These are phyloP conservation scores for Coptodon rendalli DNA, from an alignment of 2,113 vertebrate genomes.

Conservation along the genomic window DNA sequence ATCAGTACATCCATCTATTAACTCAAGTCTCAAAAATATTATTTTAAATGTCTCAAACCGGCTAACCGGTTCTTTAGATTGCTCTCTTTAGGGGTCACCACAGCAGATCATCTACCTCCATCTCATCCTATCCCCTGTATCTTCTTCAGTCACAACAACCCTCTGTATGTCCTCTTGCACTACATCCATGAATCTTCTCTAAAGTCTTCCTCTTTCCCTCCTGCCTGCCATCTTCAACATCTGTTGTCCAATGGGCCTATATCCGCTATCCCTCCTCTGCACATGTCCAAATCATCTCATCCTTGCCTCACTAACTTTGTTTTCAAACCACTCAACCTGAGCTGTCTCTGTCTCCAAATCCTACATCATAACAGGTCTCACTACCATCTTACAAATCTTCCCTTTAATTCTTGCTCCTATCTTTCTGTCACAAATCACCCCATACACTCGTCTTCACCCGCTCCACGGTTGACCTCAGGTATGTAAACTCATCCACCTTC, in stretches of 20 bases:
- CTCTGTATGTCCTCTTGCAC: not conserved
- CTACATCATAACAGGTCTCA: not conserved
- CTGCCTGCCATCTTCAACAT: not conserved
- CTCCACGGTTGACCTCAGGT: not conserved
- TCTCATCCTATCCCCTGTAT: not conserved
- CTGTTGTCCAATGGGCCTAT: not conserved
- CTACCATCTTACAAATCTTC: not conserved
- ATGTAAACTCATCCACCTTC: not conserved
- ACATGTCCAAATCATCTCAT: not conserved
- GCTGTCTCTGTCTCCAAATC: not conserved
- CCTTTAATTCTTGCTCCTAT: not conserved
- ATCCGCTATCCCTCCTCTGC: not conserved
- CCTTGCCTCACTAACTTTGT: not conserved
- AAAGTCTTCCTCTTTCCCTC: not conserved
- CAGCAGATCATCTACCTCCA: not conserved
- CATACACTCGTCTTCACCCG: not conserved
- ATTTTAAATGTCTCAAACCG: not conserved
- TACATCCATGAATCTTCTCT: not conserved
- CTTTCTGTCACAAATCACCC: not conserved
- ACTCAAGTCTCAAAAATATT: not conserved
- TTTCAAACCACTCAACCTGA: not conserved
- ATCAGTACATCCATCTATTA: not conserved
- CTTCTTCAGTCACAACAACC: not conserved
- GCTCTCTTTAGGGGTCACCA: not conserved
- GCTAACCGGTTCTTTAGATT: not conserved